Base-by-base conservation (phyloP, 2,797 vertebrate species). In the Cottoperca gobio region DNA sequence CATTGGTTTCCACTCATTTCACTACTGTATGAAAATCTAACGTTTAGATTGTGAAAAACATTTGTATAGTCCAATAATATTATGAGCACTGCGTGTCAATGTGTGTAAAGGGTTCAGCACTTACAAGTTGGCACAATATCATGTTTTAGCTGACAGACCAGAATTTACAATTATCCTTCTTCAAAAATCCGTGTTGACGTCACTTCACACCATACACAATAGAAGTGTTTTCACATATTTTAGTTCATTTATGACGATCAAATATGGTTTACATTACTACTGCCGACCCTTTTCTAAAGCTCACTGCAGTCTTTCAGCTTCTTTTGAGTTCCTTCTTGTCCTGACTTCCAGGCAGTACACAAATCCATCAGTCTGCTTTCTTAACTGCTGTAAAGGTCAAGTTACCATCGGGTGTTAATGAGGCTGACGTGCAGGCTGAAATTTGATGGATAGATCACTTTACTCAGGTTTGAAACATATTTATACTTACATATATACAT, bases 1-100 rank as follows among this genome's bases (percentile, higher is more conserved):
- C 35, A 16, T 19, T 54, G 37, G 17, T 26, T 76, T 67, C 40
- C 71, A 46, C 16, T 67, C 33, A 66, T 21, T 57, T 45, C 8
- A 61, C n/a, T 6, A 11, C 17, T 58, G 37, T 2, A 28, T 49
- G 6, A n/a, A 46, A 42, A 26, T 35, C 19, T 9, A 3, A n/a
- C 28, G 16, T 39, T 33, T n/a, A 9, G 2, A 58, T 26, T 33
- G 31, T 33, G 31, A 33, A 33, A 48, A 24, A 4, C 19, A 8
- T 0, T 0, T 7, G 4, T 31, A 5, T 16, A 10, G 21, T 26
- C 23, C 14, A 49, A 46, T 9, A 48, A 19, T 37, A 9, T 8
- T 21, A 13, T 57, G 31, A 33, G 50, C 5, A 4, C 50, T 13
- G 39, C 24, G 23, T 16, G 8, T 23, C 26, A 26, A 26, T 5